Percentiles rank a stretch among this genome's conserved stretches.
phyloP scores from a whole-genome alignment of 2,113 vertebrate genomes.

The Heterocephalus glaber region DNA sequence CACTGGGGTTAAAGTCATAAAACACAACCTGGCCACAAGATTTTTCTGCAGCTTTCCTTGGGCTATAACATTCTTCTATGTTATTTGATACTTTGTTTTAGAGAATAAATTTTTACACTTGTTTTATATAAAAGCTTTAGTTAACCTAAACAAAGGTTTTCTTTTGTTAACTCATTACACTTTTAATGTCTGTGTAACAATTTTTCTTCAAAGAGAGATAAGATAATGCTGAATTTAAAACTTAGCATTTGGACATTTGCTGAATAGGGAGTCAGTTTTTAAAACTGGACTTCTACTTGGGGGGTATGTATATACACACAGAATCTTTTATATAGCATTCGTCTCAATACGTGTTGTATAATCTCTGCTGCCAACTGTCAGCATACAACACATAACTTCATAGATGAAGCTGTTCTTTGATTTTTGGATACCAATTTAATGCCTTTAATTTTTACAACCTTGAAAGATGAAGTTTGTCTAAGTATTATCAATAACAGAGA shows the following conservation, averaged over 20 bases:
- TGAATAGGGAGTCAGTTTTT: conserved; percentile 76
- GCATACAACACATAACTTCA: not conserved
- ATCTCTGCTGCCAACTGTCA: conserved; percentile 26
- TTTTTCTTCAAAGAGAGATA: conserved; percentile 59
- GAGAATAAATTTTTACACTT: conserved; percentile 65
- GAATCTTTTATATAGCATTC: conserved; percentile 40
- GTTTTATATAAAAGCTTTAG: conserved; percentile 69
- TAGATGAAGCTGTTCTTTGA: conserved; percentile 39
- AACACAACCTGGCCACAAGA: conserved; percentile 8
- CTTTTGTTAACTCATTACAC: conserved; percentile 55
- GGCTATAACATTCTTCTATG: conserved; percentile 35
- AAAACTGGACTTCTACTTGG: conserved; percentile 71
- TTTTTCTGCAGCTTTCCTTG: conserved; percentile 64
- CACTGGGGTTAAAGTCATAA: conserved; percentile 25
- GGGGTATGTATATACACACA: conserved; percentile 37
- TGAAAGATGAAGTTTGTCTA: conserved; percentile 5
- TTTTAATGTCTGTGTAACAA: conserved; percentile 71
- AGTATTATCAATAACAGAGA: conserved; percentile 50
- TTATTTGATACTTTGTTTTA: conserved; percentile 72
- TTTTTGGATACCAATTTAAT: conserved; percentile 50
- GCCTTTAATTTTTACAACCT: conserved; percentile 52
- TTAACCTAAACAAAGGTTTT: conserved; percentile 59
- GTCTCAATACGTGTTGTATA: conserved; percentile 52
- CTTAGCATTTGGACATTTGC: conserved; percentile 60
- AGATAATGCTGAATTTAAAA: conserved; percentile 64